Conservation (phyloP, 2,113 vertebrate genomes). For the Antechinus flavipes region DNA sequence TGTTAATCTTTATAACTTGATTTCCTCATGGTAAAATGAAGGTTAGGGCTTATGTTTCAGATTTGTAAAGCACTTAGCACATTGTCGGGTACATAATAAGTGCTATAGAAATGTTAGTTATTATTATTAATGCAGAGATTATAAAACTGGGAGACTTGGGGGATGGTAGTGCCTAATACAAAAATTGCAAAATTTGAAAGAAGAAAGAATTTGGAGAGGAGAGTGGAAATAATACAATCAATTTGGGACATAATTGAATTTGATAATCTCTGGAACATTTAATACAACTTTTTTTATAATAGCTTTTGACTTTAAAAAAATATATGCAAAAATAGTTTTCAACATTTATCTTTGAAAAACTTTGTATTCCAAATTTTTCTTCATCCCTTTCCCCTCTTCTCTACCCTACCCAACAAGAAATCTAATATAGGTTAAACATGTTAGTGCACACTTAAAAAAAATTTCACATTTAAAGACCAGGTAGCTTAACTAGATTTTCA, state of each 20-base stretch:
- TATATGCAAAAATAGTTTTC: too few species aligned
- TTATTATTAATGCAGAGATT: background rate
- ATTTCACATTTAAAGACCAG: constrained; percentile 24
- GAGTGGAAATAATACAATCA: background rate
- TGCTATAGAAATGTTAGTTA: background rate
- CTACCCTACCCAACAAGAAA: too few species aligned
- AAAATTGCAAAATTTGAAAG: background rate
- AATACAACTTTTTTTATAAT: constrained; percentile 11
- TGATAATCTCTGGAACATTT: background rate
- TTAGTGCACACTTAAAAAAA: background rate
- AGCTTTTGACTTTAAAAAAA: too few species aligned
- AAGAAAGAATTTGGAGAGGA: background rate
- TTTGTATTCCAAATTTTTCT: too few species aligned
- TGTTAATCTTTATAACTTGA: background rate
- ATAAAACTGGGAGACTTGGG: background rate
- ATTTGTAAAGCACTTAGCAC: background rate
- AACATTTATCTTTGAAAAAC: too few species aligned
- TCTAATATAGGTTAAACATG: too few species aligned
- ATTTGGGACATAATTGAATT: background rate
- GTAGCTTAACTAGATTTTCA: constrained; percentile 37
- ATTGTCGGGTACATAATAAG: background rate
- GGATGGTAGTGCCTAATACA: background rate
- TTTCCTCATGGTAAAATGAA: background rate
- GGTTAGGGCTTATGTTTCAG: background rate
- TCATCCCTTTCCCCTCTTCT: too few species aligned